Base-by-base conservation (phyloP, 2,113 vertebrate genomes). In the Mirounga angustirostris region DNA sequence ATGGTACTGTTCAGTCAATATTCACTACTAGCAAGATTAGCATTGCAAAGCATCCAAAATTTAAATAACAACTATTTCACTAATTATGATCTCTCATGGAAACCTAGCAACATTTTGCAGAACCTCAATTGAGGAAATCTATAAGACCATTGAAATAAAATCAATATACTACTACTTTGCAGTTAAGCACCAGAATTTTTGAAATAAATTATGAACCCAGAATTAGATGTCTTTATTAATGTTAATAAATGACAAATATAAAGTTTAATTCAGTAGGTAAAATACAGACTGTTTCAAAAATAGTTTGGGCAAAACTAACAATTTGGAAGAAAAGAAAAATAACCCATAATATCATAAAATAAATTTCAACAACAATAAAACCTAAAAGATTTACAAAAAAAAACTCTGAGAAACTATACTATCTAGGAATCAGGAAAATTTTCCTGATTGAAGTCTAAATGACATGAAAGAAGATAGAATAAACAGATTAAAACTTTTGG, bases 131-230 rank as follows among this genome's bases (percentile, higher is more conserved):
- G 3, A 94, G 28, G 93, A 91, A 94, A 0, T 40, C 28, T 76
- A 78, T 88, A 76, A 88, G 69, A 63, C 9, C 22, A 54, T 4
- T 84, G 26, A 40, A 91, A 91, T 91, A 93, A 92, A 96, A 89
- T 86, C n/a, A 58, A 43, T 67, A 36, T 40, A 71, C 50, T 36
- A 73, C 73, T 89, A 2, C 16, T 82, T 78, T 89, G 19, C 43
- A 13, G 28, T 5, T 52, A 95, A 59, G 78, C 13, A 67, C 30
- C 14, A 97, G 5, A 71, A 58, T 18, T 74, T 54, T 90, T 81
- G 1, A 69, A 87, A 90, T 61, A 43, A 85, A 95, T 26, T 69
- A 30, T 30, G 9, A 88, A 89, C 3, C 83, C 15, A 86, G 16
- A 94, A 94, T 69, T 81, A 76, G 21, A 73, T 89, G 0, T 36